A percentile compares a stretch with the other conserved stretches of the same genome.
Evolutionary conservation across 1,140 invertebrate genomes (phyloP).

Genomic region (Lordiphosa collinella): DNA sequence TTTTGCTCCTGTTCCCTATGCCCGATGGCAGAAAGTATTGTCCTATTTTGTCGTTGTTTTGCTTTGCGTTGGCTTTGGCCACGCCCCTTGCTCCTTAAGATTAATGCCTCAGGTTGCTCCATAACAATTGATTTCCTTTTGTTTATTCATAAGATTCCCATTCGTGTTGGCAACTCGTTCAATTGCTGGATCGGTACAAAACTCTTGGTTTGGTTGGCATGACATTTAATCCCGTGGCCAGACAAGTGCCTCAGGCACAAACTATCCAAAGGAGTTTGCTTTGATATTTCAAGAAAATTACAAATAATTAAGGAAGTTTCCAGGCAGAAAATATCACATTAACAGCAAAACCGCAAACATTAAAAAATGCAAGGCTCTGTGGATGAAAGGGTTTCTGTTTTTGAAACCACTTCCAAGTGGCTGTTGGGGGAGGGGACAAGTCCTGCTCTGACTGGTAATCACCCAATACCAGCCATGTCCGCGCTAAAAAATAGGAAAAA

Average conservation of each 20-base stretch:
- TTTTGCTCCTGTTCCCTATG: slow-evolving; percentile 23
- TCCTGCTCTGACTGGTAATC: slow-evolving; percentile 29
- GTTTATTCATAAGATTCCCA: slow-evolving; percentile 39
- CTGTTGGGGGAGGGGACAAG: no score
- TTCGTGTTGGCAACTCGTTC: background rate
- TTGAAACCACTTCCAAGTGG: slow-evolving; percentile 2
- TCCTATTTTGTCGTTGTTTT: slow-evolving; percentile 28
- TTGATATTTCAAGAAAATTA: slow-evolving; percentile 3
- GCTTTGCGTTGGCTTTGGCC: slow-evolving; percentile 12
- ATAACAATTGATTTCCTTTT: slow-evolving; percentile 70
- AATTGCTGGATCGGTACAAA: background rate
- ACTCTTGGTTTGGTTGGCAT: slow-evolving; percentile 32
- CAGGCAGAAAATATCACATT: slow-evolving; percentile 56
- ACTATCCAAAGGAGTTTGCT: background rate
- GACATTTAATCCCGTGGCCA: slow-evolving; percentile 48
- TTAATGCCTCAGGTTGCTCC: slow-evolving; percentile 48
- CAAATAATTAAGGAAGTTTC: slow-evolving; percentile 7
- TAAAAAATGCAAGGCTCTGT: slow-evolving; percentile 39
- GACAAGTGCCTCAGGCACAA: no score
- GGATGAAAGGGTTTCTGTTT: slow-evolving; percentile 52
- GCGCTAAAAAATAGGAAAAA: slow-evolving; percentile 46
- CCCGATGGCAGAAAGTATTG: slow-evolving; percentile 26
- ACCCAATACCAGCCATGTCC: slow-evolving; percentile 23
- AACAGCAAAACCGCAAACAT: slow-evolving; percentile 60
- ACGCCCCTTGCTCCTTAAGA: slow-evolving; percentile 50